Base-by-base conservation (phyloP, 2,797 vertebrate genomes). In the Myotis daubentonii region DNA sequence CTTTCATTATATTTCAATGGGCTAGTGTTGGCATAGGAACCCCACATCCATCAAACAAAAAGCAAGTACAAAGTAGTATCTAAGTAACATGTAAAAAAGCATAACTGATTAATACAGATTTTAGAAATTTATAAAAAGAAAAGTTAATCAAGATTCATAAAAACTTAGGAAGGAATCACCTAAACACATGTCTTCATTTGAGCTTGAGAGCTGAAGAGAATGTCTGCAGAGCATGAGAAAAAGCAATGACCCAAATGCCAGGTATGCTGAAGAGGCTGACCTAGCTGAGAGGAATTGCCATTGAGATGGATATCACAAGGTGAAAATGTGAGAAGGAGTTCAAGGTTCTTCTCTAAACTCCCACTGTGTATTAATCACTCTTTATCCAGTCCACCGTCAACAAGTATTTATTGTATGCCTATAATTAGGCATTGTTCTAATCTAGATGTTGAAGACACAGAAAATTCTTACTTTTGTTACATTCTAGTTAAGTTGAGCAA, bases 81-180 rank as follows among this genome's bases (percentile, higher is more conserved):
- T 53, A 79, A 95, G n/a, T 65, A 80, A 82, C 5, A 87, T 49
- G 10, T 68, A 62, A 72, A 55, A 53, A 51, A 65, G 23, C 87
- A 65, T 57, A 6, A 28, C 25, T 66, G 13, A 15, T 41, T 86
- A 72, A 38, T 22, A 62, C 2, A 78, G 28, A 92, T 66, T 86
- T 93, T 70, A 83, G 33, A 36, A 93, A 83, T 41, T 38, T 51
- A 47, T 47, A 47, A 72, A 89, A 80, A 94, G 41, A 55, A 81
- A 78, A 79, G 23, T n/a, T 76, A 66, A 57, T 76, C 8, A 47
- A 81, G 30, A 79, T 82, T 94, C 41, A 82, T 16, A 49, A 87
- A 74, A 70, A 75, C 1, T 84, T 80, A 55, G 23, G 70, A 85
- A 79, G 66, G 9, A 90, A 41, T 70, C 36, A 85, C 28, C 6